Base-by-base conservation (phyloP, 2,113 vertebrate genomes). In the Channa maculata region DNA sequence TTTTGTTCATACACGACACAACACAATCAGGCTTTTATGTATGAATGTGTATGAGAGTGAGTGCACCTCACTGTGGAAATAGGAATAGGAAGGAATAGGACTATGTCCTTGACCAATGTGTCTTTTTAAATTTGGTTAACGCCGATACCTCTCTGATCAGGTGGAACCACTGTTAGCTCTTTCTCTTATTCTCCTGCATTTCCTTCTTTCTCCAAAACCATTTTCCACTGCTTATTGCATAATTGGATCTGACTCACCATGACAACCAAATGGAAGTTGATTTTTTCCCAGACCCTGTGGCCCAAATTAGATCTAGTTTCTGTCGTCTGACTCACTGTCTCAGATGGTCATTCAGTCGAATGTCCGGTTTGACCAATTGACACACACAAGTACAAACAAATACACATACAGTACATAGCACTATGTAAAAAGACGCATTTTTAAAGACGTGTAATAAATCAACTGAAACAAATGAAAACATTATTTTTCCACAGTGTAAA, bases 181-280 rank as follows among this genome's bases (percentile, higher is more conserved):
- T 41, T 71, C 63, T 76, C 46, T 61, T 70, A 1, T 63, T 58
- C 51, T 61, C 45, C 49, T 38, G 33, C 64, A 43, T 63, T 58
- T 79, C 75, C 60, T 43, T 69, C 60, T 72, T 49, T 80, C 48
- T 72, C 49, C 53, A 43, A 85, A 88, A 82, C 74, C 51, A 83
- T 82, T 90, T 93, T 92, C 87, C 87, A 88, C 81, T 78, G 85
- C 84, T 82, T 86, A 85, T 86, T 90, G 80, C 88, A 93, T 93
- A 91, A 93, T 91, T 94, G 82, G 83, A 90, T 90, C 82, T 84
- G 78, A 79, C 80, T 90, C 85, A 89, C 89, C 89, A 91, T 93
- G 90, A 82, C 90, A 92, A 93, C 93, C 75, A 84, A 92, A 91
- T 80, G 78, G 76, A 89, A 82, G 71, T 77, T 68, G 52, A 67